Percentiles rank a stretch among this genome's conserved stretches.
Conservation (phyloP, 2,797 vertebrate species). For the Parambassis ranga region DNA sequence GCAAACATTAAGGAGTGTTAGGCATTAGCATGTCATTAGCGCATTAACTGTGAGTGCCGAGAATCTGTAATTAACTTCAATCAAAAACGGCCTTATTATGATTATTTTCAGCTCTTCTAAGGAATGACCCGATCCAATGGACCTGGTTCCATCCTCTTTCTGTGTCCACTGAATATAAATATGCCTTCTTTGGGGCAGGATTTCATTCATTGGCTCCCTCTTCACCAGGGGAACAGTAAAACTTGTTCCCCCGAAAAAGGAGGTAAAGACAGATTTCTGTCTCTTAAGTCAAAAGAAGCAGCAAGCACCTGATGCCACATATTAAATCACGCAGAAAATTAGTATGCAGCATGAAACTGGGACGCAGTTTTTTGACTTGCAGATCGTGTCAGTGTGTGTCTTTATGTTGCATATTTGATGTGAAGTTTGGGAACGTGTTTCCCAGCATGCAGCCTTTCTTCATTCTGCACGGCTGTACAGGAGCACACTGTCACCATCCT, state of each 20-base stretch:
- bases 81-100: too few relatives aligned
- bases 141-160: not conserved
- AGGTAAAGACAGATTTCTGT: too few relatives aligned
- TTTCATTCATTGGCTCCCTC: too few relatives aligned
- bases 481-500: not conserved
- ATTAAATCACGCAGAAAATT: not conserved
- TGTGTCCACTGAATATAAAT: too few relatives aligned
- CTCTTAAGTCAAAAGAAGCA: too few relatives aligned
- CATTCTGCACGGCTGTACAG: not conserved
- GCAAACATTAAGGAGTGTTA: not conserved
- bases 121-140: not conserved
- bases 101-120: too few relatives aligned
- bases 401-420: not conserved
- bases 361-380: not conserved
- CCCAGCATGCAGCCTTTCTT: not conserved
- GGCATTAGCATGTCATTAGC: conserved; percentile 1
- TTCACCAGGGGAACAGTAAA: too few relatives aligned
- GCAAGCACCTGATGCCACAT: too few relatives aligned
- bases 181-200: too few relatives aligned
- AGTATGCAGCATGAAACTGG: not conserved
- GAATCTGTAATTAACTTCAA: not conserved
- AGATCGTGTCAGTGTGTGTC: not conserved
- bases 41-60: not conserved
- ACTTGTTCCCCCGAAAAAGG: too few relatives aligned
- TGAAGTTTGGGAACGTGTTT: not conserved